Base-by-base conservation (phyloP, 2,888 invertebrate species). In the Leuctra nigra region DNA sequence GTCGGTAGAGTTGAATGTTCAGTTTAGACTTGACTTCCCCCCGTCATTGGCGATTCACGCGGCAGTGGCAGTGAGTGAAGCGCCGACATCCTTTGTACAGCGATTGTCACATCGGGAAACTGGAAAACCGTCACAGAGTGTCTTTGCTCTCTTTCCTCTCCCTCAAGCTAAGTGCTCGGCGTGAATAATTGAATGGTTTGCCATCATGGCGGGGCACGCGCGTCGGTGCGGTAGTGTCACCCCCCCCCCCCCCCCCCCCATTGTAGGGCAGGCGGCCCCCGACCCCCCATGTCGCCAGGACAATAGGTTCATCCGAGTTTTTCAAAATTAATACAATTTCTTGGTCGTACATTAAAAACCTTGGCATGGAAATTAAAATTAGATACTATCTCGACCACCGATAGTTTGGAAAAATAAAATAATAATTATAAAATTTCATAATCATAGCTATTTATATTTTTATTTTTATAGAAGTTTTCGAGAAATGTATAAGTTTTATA, bases 161-260 rank as follows among this genome's bases (percentile, higher is more conserved):
- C 22, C 18, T n/a, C n/a, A n/a, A 35, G 50, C 18, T 35, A 50
- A 50, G 50, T 50, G 50, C 50, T 33, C 13, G 35, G n/a, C n/a
- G 7, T 50, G 50, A 50, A 50, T 50, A 18, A 50, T 50, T 50
- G 35, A 50, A 33, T 18, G 50, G 16, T 29, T 14, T 25, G n/a
- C 18, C 48, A 48, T 48, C 29, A 24, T 48, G 48, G 48, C 29
- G 29, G 29, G 23, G 23, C 47, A 9, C 47, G 47, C n/a, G 36
- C 35, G 16, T 18, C 53, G 35, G 24, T 23, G 22, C 38, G 35
- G 23, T 22, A 24, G 11, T 24, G 7, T 23, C 54, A 18, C 54
- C 54, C 23, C 46, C 9, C 9, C 9, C 29, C 46, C n/a, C 14
- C 29, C 47, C 44, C 16, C 44, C 41, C 14, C 44, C n/a, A 14